phyloP scores from a whole-genome alignment of 1,140 invertebrate species.

The Odontomachus brunneus region DNA sequence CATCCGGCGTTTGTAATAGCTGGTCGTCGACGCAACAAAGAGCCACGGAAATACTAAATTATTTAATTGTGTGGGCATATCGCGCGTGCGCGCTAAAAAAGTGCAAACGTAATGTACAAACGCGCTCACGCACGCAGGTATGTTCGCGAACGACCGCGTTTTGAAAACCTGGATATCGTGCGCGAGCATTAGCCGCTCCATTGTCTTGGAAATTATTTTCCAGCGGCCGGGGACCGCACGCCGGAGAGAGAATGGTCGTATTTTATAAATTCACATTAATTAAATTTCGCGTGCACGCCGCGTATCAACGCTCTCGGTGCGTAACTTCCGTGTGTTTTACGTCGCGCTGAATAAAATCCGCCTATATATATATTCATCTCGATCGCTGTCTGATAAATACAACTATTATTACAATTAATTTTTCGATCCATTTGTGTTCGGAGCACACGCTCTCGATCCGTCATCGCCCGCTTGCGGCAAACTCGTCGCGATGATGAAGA shows the following conservation, averaged over 20 bases:
- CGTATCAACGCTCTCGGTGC: not conserved
- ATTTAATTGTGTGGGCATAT: too few species aligned
- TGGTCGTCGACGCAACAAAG: constrained; percentile 2
- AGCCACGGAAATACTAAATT: too few species aligned
- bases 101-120: constrained; percentile 15
- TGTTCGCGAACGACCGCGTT: not conserved
- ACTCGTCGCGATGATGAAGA: too few species aligned
- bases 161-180: constrained; percentile 30
- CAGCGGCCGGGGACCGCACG: constrained; percentile 25
- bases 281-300: constrained; percentile 22
- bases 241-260: constrained; percentile 21
- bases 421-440: not conserved
- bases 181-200: constrained; percentile 39
- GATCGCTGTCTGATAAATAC: constrained; percentile 27
- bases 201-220: constrained; percentile 60
- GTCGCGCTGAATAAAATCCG: constrained; percentile 15
- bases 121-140: not conserved
- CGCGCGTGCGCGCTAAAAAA: too few species aligned
- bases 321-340: constrained; percentile 30
- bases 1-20: constrained; percentile 48
- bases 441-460: not conserved
- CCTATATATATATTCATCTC: not conserved
- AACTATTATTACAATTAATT: constrained; percentile 26
- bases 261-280: constrained; percentile 54
- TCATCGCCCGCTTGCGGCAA: too few species aligned